Conservation (phyloP, 2,888 invertebrate species). For the Taphrorychus bicolor region DNA sequence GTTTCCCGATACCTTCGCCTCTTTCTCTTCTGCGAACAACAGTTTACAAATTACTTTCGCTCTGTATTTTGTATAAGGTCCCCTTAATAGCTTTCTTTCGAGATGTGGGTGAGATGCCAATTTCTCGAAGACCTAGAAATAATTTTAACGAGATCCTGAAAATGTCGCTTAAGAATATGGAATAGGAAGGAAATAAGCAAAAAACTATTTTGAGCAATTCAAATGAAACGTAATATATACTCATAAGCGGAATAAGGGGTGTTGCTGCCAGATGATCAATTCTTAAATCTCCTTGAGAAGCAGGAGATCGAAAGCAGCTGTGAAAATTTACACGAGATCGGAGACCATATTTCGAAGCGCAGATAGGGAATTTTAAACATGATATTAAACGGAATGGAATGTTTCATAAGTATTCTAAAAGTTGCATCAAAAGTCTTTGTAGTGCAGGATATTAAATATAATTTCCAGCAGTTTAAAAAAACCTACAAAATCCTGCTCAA, state of each 20-base stretch:
- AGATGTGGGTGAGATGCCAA: background rate
- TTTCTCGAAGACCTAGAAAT: background rate
- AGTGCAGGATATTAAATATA: too few relatives aligned
- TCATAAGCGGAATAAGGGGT: slow-evolving; percentile 29
- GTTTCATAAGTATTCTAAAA: slow-evolving; percentile 2
- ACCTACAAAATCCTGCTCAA: too few relatives aligned
- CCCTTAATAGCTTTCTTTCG: slow-evolving; percentile 13
- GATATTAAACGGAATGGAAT: slow-evolving; percentile 9
- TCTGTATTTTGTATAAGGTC: slow-evolving; percentile 9
- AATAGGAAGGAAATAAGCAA: too few relatives aligned
- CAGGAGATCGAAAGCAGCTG: slow-evolving; percentile 18
- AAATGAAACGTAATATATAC: slow-evolving; percentile 35
- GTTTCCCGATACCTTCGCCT: slow-evolving; percentile 31
- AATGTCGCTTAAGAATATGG: too few relatives aligned
- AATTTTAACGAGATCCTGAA: too few relatives aligned
- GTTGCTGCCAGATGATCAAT: slow-evolving; percentile 31
- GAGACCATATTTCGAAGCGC: slow-evolving; percentile 14
- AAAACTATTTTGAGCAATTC: slow-evolving; percentile 21
- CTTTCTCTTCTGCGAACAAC: slow-evolving; percentile 30
- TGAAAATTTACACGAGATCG: slow-evolving; percentile 24
- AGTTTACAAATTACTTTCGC: slow-evolving; percentile 39
- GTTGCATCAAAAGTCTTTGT: background rate
- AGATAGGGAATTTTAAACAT: slow-evolving; percentile 17
- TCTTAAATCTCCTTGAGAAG: slow-evolving; percentile 22
- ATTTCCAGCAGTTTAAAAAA: too few relatives aligned